Percentiles rank a stretch among this genome's conserved stretches.
phyloP scores from a whole-genome alignment of 2,797 vertebrate species.

The Takifugu rubripes region DNA sequence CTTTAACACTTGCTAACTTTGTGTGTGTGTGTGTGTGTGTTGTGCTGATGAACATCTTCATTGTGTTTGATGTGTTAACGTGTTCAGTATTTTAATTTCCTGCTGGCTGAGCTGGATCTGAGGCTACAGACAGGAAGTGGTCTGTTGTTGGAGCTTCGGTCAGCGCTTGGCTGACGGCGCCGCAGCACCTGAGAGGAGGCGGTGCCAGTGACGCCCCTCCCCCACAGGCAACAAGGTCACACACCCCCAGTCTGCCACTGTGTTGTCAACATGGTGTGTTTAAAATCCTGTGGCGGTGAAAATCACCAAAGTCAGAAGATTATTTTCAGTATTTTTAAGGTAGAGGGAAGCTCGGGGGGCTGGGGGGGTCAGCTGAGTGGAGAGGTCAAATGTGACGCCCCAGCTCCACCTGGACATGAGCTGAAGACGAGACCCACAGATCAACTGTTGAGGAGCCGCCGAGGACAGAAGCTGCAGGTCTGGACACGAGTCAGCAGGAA shows the following conservation, averaged over 20 bases:
- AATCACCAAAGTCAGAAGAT: too few species aligned
- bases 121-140: not conserved
- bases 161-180: not conserved
- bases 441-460: not conserved
- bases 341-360: too few species aligned
- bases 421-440: too few species aligned
- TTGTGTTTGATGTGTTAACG: slow-evolving; percentile 1
- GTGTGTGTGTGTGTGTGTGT: not conserved
- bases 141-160: not conserved
- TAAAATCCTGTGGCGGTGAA: too few species aligned
- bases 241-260: not conserved
- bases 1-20: slow-evolving; percentile 1
- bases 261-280: not conserved
- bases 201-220: not conserved
- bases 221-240: not conserved
- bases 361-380: too few species aligned
- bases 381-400: too few species aligned
- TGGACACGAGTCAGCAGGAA: slow-evolving; percentile 14
- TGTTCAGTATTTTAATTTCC: not conserved
- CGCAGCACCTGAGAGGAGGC: not conserved
- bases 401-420: too few species aligned
- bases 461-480: slow-evolving; percentile 7
- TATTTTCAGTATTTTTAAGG: too few species aligned
- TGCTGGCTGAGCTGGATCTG: not conserved
- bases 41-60: not conserved